Evolutionary conservation across 2,888 invertebrate species (phyloP), one percentile per base, ranked within the genome.

Genomic region (Scaptomyza tumidula): DNA sequence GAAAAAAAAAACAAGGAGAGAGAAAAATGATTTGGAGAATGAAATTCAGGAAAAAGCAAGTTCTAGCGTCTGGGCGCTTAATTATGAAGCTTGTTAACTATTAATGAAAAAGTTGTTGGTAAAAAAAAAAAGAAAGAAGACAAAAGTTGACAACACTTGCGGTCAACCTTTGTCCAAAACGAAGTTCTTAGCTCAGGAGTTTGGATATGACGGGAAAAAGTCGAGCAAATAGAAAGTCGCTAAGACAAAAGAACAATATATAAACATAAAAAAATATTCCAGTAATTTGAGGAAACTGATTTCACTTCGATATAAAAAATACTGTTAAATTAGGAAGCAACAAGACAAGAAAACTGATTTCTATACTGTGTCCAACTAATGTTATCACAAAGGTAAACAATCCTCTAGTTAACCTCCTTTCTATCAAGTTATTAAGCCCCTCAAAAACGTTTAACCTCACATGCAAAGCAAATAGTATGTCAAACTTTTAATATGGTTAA

Each of bases 51-150:
- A 65, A 33, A 39, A 39, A 49, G 54, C 46, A 65, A 65, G 46
- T 71, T 75, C 56, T 66, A 66, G 43, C 73, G 76, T 78, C 78
- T 79, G 76, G 53, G 27, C 71, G 68, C 73, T 88, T 88, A 86
- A 86, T 86, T 86, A 86, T 86, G 75, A 78, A 88, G 81, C 86
- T 86, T 86, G 88, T 86, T 86, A 88, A 86, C 81, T 86, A 88
- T 88, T 86, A 86, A 86, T 86, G 84, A 80, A 84, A 83, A 83
- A 83, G 72, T 88, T 86, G 75, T 77, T 85, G 74, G 74, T 77
- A 75, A 84, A 71, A 72, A 58, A 65, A 14, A 37, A 52, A 60
- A 60, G 62, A 69, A 45, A 48, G 59, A 45, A 19, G 35, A 24
- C 41, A 27, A 48, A 59, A 66, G 61, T 66, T 55, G 66, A 66